Evolutionary conservation across 1,140 invertebrate genomes (phyloP).

Genomic region (Diploscapter pachys): DNA sequence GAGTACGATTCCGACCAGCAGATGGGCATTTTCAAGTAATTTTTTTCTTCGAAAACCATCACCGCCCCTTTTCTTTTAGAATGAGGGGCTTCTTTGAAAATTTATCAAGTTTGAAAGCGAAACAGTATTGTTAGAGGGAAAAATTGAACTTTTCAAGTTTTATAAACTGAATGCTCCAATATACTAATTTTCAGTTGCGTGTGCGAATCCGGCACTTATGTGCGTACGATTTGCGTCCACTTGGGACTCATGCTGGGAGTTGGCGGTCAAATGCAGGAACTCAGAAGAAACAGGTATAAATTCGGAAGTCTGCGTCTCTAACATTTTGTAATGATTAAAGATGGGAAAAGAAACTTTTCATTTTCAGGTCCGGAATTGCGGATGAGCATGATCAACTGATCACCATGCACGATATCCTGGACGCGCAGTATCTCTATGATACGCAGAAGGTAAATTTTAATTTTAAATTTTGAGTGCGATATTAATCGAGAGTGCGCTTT

Average conservation of each 20-base stretch:
- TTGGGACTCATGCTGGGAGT: slow-evolving; percentile 88
- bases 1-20: slow-evolving; percentile 86
- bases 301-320: too few species aligned
- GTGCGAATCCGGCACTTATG: slow-evolving; percentile 98
- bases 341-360: neutral
- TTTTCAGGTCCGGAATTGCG: slow-evolving; percentile 76
- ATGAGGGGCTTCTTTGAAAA: too few species aligned
- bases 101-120: too few species aligned
- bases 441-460: slow-evolving; percentile 75
- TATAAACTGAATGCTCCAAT: neutral
- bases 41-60: slow-evolving; percentile 83
- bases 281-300: slow-evolving; percentile 67
- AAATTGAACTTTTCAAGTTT: neutral
- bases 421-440: slow-evolving; percentile 95
- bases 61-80: too few species aligned
- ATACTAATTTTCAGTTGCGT: slow-evolving; percentile 69
- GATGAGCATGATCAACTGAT: slow-evolving; percentile 73
- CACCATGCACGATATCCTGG: slow-evolving; percentile 96
- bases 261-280: slow-evolving; percentile 96
- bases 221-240: slow-evolving; percentile 97
- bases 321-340: neutral
- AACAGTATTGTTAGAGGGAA: too few species aligned
- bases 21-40: slow-evolving; percentile 93
- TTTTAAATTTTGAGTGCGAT: too few species aligned
- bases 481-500: too few species aligned